phyloP scores from a whole-genome alignment of 2,797 vertebrate genomes.

The Chaunax sp. region DNA sequence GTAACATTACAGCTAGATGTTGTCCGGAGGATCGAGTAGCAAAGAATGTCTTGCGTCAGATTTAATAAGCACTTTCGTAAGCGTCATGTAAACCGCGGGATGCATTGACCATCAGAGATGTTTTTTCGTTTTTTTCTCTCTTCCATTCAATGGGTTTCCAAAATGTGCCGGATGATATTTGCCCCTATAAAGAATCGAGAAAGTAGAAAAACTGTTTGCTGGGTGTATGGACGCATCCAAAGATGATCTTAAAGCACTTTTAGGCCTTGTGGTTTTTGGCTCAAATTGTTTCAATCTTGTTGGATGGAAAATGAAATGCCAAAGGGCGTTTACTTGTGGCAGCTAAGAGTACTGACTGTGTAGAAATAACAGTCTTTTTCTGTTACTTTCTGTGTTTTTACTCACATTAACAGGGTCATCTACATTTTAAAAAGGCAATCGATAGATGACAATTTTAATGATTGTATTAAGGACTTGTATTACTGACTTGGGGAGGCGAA shows the following conservation, averaged over 20 bases:
- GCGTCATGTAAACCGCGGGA: constrained; percentile 77
- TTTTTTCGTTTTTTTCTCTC: constrained; percentile 50
- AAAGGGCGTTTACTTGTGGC: constrained; percentile 81
- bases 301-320: constrained; percentile 68
- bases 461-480: constrained; percentile 61
- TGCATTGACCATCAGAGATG: constrained; percentile 69
- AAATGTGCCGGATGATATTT: constrained; percentile 79
- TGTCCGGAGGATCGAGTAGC: constrained; percentile 63
- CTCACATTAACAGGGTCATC: constrained; percentile 69
- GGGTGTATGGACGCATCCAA: constrained; percentile 86
- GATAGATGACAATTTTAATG: constrained; percentile 74
- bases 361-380: constrained; percentile 64
- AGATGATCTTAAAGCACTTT: constrained; percentile 95
- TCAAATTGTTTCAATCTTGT: constrained; percentile 80
- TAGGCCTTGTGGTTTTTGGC: constrained; percentile 83
- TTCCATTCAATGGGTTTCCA: constrained; percentile 80
- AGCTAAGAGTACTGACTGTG: constrained; percentile 80
- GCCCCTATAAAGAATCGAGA: constrained; percentile 71
- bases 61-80: constrained; percentile 82
- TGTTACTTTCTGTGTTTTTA: constrained; percentile 59
- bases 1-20: constrained; percentile 71
- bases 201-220: constrained; percentile 61
- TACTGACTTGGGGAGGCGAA: constrained; percentile 37
- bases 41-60: constrained; percentile 79
- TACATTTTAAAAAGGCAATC: constrained; percentile 74